Base-by-base conservation (phyloP, 2,797 vertebrate species). In the Dendrocincla fuliginosa region DNA sequence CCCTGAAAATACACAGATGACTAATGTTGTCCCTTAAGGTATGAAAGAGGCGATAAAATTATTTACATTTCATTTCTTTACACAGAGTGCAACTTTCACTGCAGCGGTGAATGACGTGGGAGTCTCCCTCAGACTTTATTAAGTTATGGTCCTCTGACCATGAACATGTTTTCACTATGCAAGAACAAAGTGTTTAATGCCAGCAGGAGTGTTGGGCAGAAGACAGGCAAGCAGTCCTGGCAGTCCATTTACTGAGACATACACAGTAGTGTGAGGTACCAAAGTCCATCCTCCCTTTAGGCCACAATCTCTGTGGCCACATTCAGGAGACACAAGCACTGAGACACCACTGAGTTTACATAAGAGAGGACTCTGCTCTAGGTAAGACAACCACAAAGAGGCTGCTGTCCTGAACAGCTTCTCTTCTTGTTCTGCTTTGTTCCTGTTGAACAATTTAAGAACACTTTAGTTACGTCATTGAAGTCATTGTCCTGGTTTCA, bases 1-100 rank as follows among this genome's bases (percentile, higher is more conserved):
- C 50, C 61, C 69, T 89, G 77, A 84, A 94, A 92, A 87, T 65
- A 84, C 80, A 92, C 83, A 87, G 55, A 25, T 79, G 70, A 94
- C 82, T 88, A 89, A 90, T 82, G 74, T 25, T 52, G 9, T 50
- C 67, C 94, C 70, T 84, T 52, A 89, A 86, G 93, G 88, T 60
- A 93, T 13, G 33, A 90, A 92, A 90, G 55, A 65, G 81, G 42
- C 16, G n/a, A 63, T 70, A 94, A 65, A 94, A 78, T 76, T 84
- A 76, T 93, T 86, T 86, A 60, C 63, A 53, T 95, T 95, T 78
- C 37, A 79, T 84, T 90, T 87, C 76, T 90, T 91, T 83, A 76
- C 44, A 52, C 44, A 27, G 59, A 84, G 47, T 15, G 24, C 25
- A 87, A 69, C 80, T 90, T 73, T 14, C 93, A 37, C 65, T 63